These are phyloP conservation scores for Leptinotarsa tumamoca DNA, from an alignment of 2,888 invertebrate species.

Conservation along the genomic window DNA sequence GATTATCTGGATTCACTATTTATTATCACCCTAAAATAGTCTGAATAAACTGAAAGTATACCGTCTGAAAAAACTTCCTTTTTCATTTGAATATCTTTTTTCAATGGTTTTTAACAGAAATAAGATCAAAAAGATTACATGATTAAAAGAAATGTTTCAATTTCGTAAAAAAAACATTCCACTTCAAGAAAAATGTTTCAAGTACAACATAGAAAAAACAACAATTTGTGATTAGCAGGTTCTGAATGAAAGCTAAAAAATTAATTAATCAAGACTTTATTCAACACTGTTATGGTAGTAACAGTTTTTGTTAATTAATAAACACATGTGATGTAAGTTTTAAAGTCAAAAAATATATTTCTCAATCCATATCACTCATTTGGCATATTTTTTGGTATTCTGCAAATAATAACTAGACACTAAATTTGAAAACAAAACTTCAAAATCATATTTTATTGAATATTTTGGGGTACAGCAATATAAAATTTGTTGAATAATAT, in stretches of 20 bases:
- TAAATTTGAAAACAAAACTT: slow-evolving; percentile 4
- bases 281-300: neutral
- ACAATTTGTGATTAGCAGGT: neutral
- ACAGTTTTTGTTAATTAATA: neutral
- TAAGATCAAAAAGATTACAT: neutral
- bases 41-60: no score
- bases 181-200: no score
- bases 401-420: no score
- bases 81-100: no score
- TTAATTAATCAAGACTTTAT: neutral
- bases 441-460: neutral
- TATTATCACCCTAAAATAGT: no score
- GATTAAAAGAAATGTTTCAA: neutral
- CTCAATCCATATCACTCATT: no score
- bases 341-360: no score
- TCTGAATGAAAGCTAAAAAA: neutral
- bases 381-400: no score
- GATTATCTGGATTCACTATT: no score
- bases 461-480: neutral
- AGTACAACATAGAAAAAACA: neutral
- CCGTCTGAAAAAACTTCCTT: no score
- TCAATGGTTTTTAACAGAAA: neutral
- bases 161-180: neutral
- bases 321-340: no score
- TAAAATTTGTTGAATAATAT: no score